A percentile compares a stretch with the other conserved stretches of the same genome.
These are phyloP conservation scores for Manis pentadactyla DNA, from an alignment of 2,797 vertebrate genomes.

Conservation along the genomic window DNA sequence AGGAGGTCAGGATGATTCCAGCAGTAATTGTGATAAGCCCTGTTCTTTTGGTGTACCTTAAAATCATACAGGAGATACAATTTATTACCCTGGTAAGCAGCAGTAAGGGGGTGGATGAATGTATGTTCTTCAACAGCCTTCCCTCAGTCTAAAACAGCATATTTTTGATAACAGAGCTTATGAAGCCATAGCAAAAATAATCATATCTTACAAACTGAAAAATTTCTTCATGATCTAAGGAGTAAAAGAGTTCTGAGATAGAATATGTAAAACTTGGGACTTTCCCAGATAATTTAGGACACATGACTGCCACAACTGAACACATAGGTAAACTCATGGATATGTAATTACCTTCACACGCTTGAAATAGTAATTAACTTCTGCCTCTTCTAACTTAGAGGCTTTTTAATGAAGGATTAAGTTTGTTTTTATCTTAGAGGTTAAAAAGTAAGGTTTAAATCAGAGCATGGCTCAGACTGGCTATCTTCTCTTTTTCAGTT, in stretches of 20 bases:
- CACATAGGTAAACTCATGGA: neutral
- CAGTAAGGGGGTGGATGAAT: neutral
- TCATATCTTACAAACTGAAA: conserved; percentile 33
- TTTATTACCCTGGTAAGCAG: neutral
- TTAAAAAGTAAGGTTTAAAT: conserved; percentile 46
- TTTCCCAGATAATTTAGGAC: neutral
- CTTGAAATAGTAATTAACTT: conserved; percentile 24
- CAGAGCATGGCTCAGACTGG: neutral
- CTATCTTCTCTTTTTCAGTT: neutral
- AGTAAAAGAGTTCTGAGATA: neutral
- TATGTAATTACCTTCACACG: neutral
- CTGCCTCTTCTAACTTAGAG: neutral
- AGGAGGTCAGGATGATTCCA: neutral
- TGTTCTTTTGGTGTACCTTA: neutral
- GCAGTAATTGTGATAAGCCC: neutral
- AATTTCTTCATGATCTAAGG: neutral
- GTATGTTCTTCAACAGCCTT: neutral
- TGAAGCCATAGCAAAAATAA: neutral
- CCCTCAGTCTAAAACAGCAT: neutral
- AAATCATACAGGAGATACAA: neutral
- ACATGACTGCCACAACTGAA: neutral
- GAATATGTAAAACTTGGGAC: neutral
- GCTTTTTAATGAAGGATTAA: neutral
- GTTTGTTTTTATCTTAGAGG: neutral
- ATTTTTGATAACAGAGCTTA: neutral